These are phyloP conservation scores for Mimumesa dahlbomi DNA, from an alignment of 2,888 invertebrate genomes.

Conservation along the genomic window DNA sequence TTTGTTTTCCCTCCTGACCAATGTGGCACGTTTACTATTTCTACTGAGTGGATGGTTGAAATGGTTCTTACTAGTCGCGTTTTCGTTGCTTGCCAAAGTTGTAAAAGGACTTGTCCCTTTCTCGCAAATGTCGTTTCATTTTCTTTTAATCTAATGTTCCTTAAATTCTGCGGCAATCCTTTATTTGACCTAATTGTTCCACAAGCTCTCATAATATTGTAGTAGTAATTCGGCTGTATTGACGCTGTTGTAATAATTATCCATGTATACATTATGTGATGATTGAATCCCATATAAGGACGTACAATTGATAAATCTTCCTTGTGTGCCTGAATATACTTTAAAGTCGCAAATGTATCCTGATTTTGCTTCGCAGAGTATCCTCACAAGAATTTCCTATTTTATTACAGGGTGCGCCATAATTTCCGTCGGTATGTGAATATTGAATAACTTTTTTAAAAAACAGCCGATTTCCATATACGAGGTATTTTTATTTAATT, in stretches of 20 bases:
- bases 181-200: too few species aligned
- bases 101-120: slow-evolving; percentile 12
- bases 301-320: slow-evolving; percentile 10
- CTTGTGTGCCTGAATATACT: slow-evolving; percentile 16
- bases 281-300: slow-evolving; percentile 26
- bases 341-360: slow-evolving; percentile 25
- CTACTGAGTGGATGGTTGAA: slow-evolving; percentile 18
- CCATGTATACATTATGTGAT: slow-evolving; percentile 35
- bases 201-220: slow-evolving; percentile 22
- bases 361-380: slow-evolving; percentile 18
- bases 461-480: too few species aligned
- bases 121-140: background rate
- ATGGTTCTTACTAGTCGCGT: too few species aligned
- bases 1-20: slow-evolving; percentile 2
- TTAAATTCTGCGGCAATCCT: too few species aligned
- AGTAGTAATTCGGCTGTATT: slow-evolving; percentile 31
- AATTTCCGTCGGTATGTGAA: too few species aligned
- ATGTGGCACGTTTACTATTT: slow-evolving; percentile 16
- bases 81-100: slow-evolving; percentile 7
- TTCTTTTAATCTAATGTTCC: slow-evolving; percentile 1
- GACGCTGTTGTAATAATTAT: too few species aligned
- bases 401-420: too few species aligned
- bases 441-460: too few species aligned
- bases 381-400: slow-evolving; percentile 20
- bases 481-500: too few species aligned